Percentiles rank a stretch among this genome's conserved stretches.
phyloP scores from a whole-genome alignment of 2,888 invertebrate genomes.

The Xestoiulus laeticollis region DNA sequence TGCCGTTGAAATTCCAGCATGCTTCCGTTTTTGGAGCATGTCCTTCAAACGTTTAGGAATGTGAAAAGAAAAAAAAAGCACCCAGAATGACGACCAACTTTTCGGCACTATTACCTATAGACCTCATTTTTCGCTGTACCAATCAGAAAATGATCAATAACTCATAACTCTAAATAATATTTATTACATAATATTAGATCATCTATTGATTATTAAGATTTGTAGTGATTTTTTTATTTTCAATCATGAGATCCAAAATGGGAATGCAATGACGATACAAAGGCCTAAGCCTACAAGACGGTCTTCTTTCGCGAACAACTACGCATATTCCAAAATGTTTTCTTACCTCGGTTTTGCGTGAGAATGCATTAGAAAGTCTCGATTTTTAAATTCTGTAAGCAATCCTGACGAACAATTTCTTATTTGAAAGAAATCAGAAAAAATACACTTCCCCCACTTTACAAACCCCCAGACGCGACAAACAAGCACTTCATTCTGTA shows the following conservation, averaged over 20 bases:
- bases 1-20: neutral
- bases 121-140: neutral
- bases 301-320: neutral
- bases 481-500: neutral
- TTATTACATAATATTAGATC: neutral
- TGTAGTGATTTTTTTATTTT: neutral
- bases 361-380: neutral
- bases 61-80: neutral
- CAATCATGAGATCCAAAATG: neutral
- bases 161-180: neutral
- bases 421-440: conserved; percentile 4
- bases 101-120: neutral
- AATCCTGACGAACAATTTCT: neutral
- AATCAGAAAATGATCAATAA: neutral
- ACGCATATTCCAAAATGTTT: neutral
- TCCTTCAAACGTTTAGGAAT: conserved; percentile 27
- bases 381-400: neutral
- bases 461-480: neutral
- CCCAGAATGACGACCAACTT: neutral
- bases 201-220: neutral
- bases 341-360: neutral
- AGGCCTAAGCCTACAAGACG: neutral
- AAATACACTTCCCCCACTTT: conserved; percentile 12
- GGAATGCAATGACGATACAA: neutral
- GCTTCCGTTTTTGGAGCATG: conserved; percentile 22